Base-by-base conservation (phyloP, 2,113 vertebrate genomes). In the Cyprichromis sp. region DNA sequence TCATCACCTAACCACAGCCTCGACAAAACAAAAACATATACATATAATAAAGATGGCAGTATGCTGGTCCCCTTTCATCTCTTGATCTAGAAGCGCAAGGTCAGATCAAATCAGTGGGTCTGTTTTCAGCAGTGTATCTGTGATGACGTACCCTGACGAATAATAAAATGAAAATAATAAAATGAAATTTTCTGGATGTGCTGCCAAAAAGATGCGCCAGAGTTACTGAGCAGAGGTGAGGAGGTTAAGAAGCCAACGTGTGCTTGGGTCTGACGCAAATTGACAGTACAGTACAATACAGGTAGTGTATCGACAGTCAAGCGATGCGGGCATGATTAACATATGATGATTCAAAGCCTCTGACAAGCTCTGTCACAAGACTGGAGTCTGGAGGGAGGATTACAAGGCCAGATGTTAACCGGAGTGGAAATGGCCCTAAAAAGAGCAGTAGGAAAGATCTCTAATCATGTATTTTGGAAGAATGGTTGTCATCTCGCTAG, bases 1-100 rank as follows among this genome's bases (percentile, higher is more conserved):
- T 92, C 84, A 86, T 92, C 91, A 81, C 87, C 90, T 86, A 89
- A 87, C 93, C 85, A 9, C 89, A 61, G 80, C 83, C 63, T 80
- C 38, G 4, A 10, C 2, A 4, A 63, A 88, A 82, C 83, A 88
- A 82, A 83, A 54, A 19, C 40, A 76, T 73, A 38, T 84, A 53
- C 73, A 66, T 52, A 29, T 29, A 68, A 50, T 45, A 84, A 34
- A 24, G 19, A 78, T 13, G 66, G 24, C 16, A 82, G 52, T 86
- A 59, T 8, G 42, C 71, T 54, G 14, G 1, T 71, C 16, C 54
- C 24, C 82, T 86, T 84, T 91, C 81, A 92, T 90, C 88, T 89
- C 54, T 47, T 86, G 7, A 89, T 83, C 47, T 86, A 42, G 78
- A 45, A 63, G 53, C 66, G 31, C 29, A 26, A 82, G 82, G 76